Conservation (phyloP, 2,888 invertebrate species). For the Athrips mouffetella region DNA sequence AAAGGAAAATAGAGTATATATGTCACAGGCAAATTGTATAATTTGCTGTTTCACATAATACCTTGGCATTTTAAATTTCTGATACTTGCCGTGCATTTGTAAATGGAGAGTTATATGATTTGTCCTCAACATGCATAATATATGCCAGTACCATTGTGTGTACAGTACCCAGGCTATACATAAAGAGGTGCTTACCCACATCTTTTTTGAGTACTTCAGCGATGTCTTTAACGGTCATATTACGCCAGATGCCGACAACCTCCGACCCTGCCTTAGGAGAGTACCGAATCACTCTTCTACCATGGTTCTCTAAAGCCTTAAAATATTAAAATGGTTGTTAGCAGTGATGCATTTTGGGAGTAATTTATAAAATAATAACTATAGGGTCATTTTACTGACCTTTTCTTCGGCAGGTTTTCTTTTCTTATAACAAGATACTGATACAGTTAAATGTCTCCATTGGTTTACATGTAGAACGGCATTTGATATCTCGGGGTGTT, state of each 20-base stretch:
- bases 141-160: no score
- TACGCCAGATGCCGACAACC: constrained; percentile 85
- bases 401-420: constrained; percentile 81
- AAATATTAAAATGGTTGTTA: constrained; percentile 5
- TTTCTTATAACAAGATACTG: constrained; percentile 71
- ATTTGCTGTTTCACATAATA: no score
- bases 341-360: no score
- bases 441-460: constrained; percentile 46
- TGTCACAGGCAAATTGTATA: no score
- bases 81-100: no score
- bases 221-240: constrained; percentile 88
- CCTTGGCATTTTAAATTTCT: no score
- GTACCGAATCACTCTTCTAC: constrained; percentile 78
- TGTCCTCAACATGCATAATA: no score
- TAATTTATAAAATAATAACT: background rate
- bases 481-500: constrained; percentile 31
- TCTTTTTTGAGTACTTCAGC: constrained; percentile 81
- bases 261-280: constrained; percentile 75
- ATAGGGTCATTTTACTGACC: constrained; percentile 56
- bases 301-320: constrained; percentile 46
- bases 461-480: constrained; percentile 22
- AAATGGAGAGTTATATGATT: no score
- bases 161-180: no score
- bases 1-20: no score
- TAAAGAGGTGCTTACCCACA: constrained; percentile 78